Conservation (phyloP, 1,140 invertebrate species). For the Pseudomyrmex flavicornis region DNA sequence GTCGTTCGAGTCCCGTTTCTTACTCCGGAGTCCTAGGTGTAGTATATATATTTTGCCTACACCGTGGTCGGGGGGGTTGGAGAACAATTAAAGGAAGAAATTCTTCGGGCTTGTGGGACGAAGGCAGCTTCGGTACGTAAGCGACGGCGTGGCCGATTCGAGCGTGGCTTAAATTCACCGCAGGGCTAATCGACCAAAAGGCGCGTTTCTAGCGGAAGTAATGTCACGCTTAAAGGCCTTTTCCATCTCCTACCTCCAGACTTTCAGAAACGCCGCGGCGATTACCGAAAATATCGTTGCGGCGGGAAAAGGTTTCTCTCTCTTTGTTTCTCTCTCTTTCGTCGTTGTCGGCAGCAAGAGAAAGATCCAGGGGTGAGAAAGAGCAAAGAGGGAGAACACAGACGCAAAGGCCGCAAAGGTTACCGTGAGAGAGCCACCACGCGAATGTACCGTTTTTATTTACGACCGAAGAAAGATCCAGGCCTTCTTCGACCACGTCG, state of each 20-base stretch:
- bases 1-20: constrained; percentile 82
- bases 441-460: constrained; percentile 79
- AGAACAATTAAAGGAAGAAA: constrained; percentile 82
- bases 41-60: constrained; percentile 65
- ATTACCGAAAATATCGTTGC: constrained; percentile 71
- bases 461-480: constrained; percentile 74
- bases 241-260: constrained; percentile 9
- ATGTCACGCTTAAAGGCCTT: constrained; percentile 73
- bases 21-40: constrained; percentile 68
- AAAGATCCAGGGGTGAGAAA: constrained; percentile 11
- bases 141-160: constrained; percentile 67
- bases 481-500: constrained; percentile 63
- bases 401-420: constrained; percentile 45
- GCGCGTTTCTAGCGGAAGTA: constrained; percentile 82
- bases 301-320: constrained; percentile 29
- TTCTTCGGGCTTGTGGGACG: constrained; percentile 72
- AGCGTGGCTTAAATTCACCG: constrained; percentile 78
- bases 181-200: constrained; percentile 82
- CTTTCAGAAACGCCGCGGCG: constrained; percentile 57
- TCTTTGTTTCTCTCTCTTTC: constrained; percentile 29
- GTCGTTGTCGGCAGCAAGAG: neutral
- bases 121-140: constrained; percentile 33
- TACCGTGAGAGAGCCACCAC: constrained; percentile 27
- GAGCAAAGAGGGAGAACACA: constrained; percentile 10
- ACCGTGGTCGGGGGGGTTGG: constrained; percentile 46